These are phyloP conservation scores for Himantopus leucocephalus DNA, from an alignment of 2,113 vertebrate genomes.

Conservation along the genomic window DNA sequence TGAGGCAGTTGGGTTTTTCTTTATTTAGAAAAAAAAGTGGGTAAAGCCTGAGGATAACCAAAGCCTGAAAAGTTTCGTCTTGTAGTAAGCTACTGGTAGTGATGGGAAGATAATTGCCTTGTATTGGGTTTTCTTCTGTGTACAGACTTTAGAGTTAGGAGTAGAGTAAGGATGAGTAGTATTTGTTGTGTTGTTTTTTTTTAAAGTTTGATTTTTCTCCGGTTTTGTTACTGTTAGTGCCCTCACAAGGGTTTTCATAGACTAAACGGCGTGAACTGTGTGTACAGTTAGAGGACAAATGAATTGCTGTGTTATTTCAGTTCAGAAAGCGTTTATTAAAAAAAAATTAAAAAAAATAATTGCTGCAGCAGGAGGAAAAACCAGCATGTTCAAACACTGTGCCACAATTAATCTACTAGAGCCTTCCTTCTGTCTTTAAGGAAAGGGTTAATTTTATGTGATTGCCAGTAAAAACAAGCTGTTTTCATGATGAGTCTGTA, in stretches of 20 bases:
- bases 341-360: not conserved
- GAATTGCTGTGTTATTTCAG: not conserved
- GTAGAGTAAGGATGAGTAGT: not conserved
- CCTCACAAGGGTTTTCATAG: fast-evolving
- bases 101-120: not conserved
- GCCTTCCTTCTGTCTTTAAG: not conserved
- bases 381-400: not conserved
- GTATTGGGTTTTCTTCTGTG: not conserved
- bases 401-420: not conserved
- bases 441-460: constrained; percentile 36
- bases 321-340: not conserved
- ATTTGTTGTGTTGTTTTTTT: not conserved
- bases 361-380: not conserved
- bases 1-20: not conserved
- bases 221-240: not conserved
- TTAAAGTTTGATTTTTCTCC: not conserved
- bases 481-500: constrained; percentile 30
- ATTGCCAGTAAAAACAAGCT: not conserved
- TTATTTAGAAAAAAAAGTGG: not conserved
- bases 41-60: not conserved
- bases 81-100: not conserved
- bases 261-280: not conserved
- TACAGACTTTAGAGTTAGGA: not conserved
- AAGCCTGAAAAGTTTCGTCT: not conserved
- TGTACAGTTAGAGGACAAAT: not conserved